Evolutionary conservation across 2,113 vertebrate species (phyloP).

Genomic region (Tragelaphus imberbis): DNA sequence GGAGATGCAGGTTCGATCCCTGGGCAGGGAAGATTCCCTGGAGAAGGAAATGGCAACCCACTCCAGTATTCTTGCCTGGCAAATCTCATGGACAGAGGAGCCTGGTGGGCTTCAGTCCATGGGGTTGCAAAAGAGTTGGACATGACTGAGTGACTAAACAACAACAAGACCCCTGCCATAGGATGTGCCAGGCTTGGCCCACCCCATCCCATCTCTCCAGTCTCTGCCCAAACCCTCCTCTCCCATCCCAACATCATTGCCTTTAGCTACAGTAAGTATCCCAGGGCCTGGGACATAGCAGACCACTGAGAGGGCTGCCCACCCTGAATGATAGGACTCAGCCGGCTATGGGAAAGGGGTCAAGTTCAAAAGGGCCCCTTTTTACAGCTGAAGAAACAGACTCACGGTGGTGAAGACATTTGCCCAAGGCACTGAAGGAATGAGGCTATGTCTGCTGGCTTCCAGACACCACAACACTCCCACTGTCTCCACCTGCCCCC

Average conservation of each 20-base stretch:
- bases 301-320: not conserved
- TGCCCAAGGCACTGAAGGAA: not conserved
- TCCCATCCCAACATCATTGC: slow-evolving; percentile 51
- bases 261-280: slow-evolving; percentile 68
- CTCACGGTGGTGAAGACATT: not conserved
- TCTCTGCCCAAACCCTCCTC: slow-evolving; percentile 45
- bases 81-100: not conserved
- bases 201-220: slow-evolving; percentile 48
- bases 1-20: not conserved
- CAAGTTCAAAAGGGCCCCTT: not conserved
- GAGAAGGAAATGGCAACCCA: not conserved
- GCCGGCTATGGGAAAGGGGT: not conserved
- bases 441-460: not conserved
- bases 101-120: not conserved
- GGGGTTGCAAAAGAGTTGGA: not conserved
- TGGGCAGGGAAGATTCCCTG: not conserved
- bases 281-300: slow-evolving; percentile 15
- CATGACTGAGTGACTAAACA: not conserved
- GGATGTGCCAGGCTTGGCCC: slow-evolving; percentile 7
- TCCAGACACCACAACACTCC: not conserved
- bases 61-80: not conserved
- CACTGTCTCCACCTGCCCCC: not conserved
- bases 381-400: not conserved
- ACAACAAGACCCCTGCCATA: slow-evolving; percentile 26
- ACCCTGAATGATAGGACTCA: slow-evolving; percentile 24